Conservation (phyloP, 2,113 vertebrate species). For the Caretta caretta region DNA sequence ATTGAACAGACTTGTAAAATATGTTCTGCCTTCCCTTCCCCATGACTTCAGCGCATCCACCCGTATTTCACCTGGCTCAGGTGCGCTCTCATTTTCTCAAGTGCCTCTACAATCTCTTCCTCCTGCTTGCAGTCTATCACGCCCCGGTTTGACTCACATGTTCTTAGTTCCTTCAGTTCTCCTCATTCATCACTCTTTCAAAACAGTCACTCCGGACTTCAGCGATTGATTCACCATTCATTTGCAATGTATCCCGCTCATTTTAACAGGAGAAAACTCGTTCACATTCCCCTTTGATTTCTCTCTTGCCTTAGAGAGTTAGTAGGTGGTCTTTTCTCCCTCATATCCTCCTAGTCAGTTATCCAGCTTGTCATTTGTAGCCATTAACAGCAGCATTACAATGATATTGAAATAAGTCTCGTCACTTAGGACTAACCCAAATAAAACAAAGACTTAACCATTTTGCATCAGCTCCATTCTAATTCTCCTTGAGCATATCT, state of each 20-base stretch:
- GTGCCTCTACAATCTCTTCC: background rate
- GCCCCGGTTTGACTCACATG: background rate
- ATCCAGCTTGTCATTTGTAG: background rate
- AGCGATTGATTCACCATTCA: background rate
- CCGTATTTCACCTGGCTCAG: no score
- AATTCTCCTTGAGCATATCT: background rate
- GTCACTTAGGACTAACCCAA: background rate
- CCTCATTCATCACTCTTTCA: background rate
- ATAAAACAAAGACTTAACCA: background rate
- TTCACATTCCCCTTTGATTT: background rate
- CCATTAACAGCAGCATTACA: background rate
- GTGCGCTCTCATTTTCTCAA: background rate
- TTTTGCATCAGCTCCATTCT: background rate
- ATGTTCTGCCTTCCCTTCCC: no score
- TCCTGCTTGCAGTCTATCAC: background rate
- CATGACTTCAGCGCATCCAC: no score
- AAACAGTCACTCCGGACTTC: background rate
- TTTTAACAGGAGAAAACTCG: background rate
- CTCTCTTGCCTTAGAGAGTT: background rate
- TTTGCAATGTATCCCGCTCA: background rate
- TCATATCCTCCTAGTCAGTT: background rate
- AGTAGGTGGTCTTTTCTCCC: background rate
- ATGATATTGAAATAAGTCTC: background rate
- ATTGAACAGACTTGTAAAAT: no score
- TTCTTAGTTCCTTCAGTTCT: background rate